A percentile compares a stretch with the other conserved stretches of the same genome.
Evolutionary conservation across 1,140 invertebrate species (phyloP).

Genomic region (Augochlora pura): DNA sequence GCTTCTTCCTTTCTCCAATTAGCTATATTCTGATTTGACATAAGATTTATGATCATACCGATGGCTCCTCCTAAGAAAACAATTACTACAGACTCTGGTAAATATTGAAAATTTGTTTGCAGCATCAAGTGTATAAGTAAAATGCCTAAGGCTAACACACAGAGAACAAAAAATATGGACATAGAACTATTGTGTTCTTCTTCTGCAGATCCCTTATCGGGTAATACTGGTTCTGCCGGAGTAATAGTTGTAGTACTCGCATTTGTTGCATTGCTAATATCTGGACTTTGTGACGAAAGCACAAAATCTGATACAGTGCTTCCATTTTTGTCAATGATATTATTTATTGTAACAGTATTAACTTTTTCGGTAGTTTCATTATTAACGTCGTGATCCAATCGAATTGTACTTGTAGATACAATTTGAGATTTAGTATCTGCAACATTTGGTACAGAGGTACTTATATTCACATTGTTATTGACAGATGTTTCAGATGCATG

Average conservation of each 20-base stretch:
- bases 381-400: constrained; percentile 9
- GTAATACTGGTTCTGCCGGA: constrained; percentile 86
- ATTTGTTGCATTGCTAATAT: constrained; percentile 72
- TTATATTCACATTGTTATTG: background rate
- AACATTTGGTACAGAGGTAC: background rate
- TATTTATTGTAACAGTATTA: background rate
- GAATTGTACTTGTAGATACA: constrained; percentile 11
- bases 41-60: constrained; percentile 93
- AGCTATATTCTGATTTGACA: constrained; percentile 93
- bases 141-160: constrained; percentile 95
- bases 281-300: constrained; percentile 39
- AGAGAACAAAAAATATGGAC: constrained; percentile 97
- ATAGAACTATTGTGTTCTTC: constrained; percentile 98
- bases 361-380: constrained; percentile 42
- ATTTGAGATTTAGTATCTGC: background rate
- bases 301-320: constrained; percentile 31
- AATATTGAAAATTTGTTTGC: constrained; percentile 96
- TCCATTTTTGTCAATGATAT: constrained; percentile 38
- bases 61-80: constrained; percentile 96
- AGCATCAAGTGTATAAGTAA: constrained; percentile 96
- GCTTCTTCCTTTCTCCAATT: constrained; percentile 98
- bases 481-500: background rate
- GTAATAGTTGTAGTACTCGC: constrained; percentile 79
- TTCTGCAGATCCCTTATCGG: constrained; percentile 93
- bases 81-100: constrained; percentile 98